Percentiles rank a stretch among this genome's conserved stretches.
Evolutionary conservation across 2,113 vertebrate species (phyloP).

Genomic region (Sisor rabdophorus): DNA sequence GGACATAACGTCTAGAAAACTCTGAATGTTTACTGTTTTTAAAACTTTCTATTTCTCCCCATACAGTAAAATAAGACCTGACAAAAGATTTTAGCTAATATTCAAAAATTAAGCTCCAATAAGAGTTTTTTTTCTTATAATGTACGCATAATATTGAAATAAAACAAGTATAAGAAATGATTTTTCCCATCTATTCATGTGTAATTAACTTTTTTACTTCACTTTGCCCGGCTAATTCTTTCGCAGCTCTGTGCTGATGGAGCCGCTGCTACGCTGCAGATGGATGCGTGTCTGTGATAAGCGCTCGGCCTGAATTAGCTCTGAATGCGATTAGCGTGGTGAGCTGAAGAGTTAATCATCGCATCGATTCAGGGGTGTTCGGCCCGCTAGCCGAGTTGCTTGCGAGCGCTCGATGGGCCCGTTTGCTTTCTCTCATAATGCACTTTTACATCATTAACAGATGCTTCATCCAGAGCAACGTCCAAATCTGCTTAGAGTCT

Average conservation of each 20-base stretch:
- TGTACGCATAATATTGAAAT: neutral
- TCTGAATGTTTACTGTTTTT: too few species aligned
- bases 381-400: constrained; percentile 47
- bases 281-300: constrained; percentile 61
- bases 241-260: constrained; percentile 41
- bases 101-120: too few species aligned
- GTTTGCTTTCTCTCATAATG: constrained; percentile 8
- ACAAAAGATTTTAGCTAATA: too few species aligned
- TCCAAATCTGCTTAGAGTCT: too few species aligned
- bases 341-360: constrained; percentile 58
- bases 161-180: constrained; percentile 1
- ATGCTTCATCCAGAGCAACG: too few species aligned
- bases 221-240: constrained; percentile 30
- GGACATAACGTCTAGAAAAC: too few species aligned
- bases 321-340: constrained; percentile 56
- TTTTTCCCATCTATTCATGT: constrained; percentile 35
- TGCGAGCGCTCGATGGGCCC: neutral
- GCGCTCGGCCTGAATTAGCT: constrained; percentile 58
- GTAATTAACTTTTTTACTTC: constrained; percentile 50
- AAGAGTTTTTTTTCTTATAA: too few species aligned
- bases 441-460: neutral
- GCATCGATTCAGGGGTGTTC: constrained; percentile 55
- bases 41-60: too few species aligned
- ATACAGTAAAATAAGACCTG: too few species aligned
- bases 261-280: constrained; percentile 46